Evolutionary conservation across 2,888 invertebrate species (phyloP).

Genomic region (Oligia latruncula): DNA sequence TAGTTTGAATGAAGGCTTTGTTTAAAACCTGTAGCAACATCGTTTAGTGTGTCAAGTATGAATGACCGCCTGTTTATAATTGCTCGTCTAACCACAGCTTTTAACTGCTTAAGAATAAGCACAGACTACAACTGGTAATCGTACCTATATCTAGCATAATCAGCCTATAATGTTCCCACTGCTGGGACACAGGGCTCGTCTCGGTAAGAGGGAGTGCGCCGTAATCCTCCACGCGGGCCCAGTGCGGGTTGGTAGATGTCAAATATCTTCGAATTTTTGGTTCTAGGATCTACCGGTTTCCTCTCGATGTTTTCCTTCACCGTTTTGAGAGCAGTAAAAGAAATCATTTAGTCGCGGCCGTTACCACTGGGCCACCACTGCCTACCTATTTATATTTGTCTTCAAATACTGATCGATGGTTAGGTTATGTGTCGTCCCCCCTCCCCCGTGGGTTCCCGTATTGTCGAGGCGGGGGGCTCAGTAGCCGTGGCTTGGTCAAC

Average conservation of each 20-base stretch:
- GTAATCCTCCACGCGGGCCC: background rate
- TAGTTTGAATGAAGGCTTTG: slow-evolving; percentile 41
- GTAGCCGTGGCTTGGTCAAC: too few species aligned
- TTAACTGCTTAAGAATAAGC: slow-evolving; percentile 48
- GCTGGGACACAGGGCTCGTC: background rate
- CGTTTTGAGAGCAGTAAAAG: background rate
- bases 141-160: background rate
- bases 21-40: slow-evolving; percentile 44
- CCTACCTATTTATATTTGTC: too few species aligned
- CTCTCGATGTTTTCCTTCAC: background rate
- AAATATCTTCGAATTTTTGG: background rate
- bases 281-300: background rate
- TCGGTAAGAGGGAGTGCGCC: background rate
- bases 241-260: background rate
- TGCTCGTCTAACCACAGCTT: slow-evolving; percentile 60
- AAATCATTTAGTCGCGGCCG: too few species aligned
- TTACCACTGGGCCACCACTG: too few species aligned
- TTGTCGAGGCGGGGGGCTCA: too few species aligned
- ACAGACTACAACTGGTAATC: slow-evolving; percentile 18
- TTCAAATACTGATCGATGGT: too few species aligned
- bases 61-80: slow-evolving; percentile 57
- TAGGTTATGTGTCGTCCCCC: too few species aligned
- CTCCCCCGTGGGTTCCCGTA: too few species aligned
- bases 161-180: background rate
- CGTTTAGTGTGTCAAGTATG: slow-evolving; percentile 65